Conservation (phyloP, 2,888 invertebrate genomes). For the Hetaerina titia region DNA sequence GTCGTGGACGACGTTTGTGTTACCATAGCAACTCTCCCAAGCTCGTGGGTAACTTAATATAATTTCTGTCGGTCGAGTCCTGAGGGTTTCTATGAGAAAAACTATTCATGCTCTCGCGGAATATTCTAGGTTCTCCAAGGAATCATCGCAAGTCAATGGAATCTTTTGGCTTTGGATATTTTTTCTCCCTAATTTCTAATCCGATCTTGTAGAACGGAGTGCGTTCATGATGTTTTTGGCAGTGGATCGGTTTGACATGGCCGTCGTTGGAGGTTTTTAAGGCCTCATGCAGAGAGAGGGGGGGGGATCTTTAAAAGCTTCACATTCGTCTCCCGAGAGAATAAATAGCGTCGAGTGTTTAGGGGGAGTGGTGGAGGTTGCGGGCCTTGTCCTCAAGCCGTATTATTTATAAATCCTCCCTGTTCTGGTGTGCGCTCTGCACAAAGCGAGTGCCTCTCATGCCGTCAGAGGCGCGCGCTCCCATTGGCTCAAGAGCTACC, state of each 20-base stretch:
- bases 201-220: background rate
- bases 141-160: background rate
- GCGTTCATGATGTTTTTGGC: background rate
- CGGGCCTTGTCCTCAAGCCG: background rate
- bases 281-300: background rate
- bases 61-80: too few species aligned
- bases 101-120: background rate
- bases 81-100: too few species aligned
- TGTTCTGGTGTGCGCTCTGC: background rate
- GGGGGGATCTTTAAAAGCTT: background rate
- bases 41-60: too few species aligned
- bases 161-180: background rate
- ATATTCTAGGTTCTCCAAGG: background rate
- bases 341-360: background rate
- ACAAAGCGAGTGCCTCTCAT: background rate
- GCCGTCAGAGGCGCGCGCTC: too few species aligned
- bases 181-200: background rate
- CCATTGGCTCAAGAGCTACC: too few species aligned
- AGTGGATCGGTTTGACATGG: background rate
- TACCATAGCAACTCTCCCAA: too few species aligned
- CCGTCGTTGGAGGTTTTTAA: background rate
- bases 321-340: background rate
- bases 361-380: too few species aligned
- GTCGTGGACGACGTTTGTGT: too few species aligned
- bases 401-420: background rate